These are phyloP conservation scores for Acleris sparsana DNA, from an alignment of 2,888 invertebrate genomes.

Conservation along the genomic window DNA sequence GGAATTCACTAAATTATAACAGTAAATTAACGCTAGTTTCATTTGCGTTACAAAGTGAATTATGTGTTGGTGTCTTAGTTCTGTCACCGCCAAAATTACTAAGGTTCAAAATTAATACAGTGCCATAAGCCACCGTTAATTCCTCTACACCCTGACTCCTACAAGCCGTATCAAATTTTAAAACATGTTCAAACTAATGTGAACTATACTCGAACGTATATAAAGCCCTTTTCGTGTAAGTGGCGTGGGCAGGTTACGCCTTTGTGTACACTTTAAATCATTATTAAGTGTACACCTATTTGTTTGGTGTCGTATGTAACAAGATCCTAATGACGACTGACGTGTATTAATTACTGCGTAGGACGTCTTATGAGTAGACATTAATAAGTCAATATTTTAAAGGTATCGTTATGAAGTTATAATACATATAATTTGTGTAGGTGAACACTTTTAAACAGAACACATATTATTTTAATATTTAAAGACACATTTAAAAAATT, in stretches of 20 bases:
- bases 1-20: conserved; percentile 82
- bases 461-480: too few relatives aligned
- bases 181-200: conserved; percentile 44
- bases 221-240: conserved; percentile 45
- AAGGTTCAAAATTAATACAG: conserved; percentile 84
- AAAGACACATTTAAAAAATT: too few relatives aligned
- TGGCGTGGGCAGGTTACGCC: conserved; percentile 47
- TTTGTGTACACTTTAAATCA: conserved; percentile 60
- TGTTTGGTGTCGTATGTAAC: conserved; percentile 80
- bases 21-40: conserved; percentile 82
- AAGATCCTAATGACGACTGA: conserved; percentile 77
- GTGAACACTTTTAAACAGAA: too few relatives aligned
- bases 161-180: conserved; percentile 78
- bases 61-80: conserved; percentile 83
- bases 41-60: conserved; percentile 82
- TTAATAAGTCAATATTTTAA: conserved; percentile 5
- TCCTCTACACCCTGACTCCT: conserved; percentile 69
- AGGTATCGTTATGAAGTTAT: not conserved
- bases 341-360: conserved; percentile 68
- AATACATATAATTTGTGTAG: too few relatives aligned
- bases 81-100: conserved; percentile 83
- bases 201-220: conserved; percentile 41
- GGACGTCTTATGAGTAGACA: conserved; percentile 14
- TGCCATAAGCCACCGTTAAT: conserved; percentile 82
- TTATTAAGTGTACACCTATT: conserved; percentile 82